These are phyloP conservation scores for Agrochola macilenta DNA, from an alignment of 2,888 invertebrate species.

Conservation along the genomic window DNA sequence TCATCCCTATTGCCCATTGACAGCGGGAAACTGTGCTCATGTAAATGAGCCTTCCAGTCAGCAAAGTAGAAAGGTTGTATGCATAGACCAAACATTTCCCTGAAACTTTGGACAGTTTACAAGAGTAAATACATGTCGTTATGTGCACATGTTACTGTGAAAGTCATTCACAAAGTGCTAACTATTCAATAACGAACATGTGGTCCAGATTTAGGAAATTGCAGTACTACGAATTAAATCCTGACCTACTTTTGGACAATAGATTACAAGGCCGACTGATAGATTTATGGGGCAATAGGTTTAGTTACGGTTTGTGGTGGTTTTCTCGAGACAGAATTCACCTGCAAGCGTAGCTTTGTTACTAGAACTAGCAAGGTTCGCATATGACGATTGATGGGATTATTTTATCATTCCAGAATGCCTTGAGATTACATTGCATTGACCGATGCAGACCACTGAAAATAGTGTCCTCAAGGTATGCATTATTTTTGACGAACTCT, in stretches of 20 bases:
- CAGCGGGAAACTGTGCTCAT: background rate
- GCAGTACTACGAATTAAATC: conserved; percentile 6
- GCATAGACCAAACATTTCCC: too few relatives aligned
- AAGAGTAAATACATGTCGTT: background rate
- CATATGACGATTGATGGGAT: too few relatives aligned
- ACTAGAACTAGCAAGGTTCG: too few relatives aligned
- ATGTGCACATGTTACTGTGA: background rate
- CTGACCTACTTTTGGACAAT: conserved; percentile 31
- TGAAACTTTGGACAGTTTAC: background rate
- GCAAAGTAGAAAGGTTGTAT: background rate
- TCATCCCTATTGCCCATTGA: background rate
- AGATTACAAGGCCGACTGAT: background rate
- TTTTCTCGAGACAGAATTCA: too few relatives aligned
- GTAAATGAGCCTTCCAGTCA: background rate
- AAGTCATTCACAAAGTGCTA: too few relatives aligned
- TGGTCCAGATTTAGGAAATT: background rate
- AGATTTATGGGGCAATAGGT: background rate
- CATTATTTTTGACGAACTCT: background rate
- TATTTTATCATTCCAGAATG: too few relatives aligned
- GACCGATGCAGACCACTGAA: background rate
- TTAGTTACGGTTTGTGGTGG: too few relatives aligned
- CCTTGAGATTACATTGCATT: too few relatives aligned
- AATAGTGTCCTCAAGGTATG: background rate
- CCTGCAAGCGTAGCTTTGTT: too few relatives aligned
- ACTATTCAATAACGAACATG: too few relatives aligned